Evolutionary conservation across 2,888 invertebrate species (phyloP), one percentile per base, ranked within the genome.

Genomic region (Machimus atricapillus): DNA sequence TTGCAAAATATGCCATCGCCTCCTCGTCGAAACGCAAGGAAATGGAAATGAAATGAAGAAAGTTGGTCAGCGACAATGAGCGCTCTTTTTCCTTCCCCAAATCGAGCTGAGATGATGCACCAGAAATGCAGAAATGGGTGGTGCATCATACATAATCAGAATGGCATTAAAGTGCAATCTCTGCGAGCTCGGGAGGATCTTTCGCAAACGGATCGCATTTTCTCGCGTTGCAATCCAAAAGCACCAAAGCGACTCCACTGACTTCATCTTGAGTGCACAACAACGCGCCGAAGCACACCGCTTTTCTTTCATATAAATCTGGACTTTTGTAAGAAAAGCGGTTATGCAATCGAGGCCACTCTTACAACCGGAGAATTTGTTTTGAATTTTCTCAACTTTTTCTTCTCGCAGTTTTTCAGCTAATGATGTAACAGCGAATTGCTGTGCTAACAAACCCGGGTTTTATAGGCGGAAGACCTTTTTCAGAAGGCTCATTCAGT

Each of bases 1-100:
- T 83, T 83, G 82, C 82, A 83, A 66, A 83, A 83, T n/a, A n/a
- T 40, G 58, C 34, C 31, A 82, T n/a, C 52, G 52, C 66, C 66
- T 27, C 5, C n/a, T 56, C 27, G 14, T 66, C 19, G 12, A 66
- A 12, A 66, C 6, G 23, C 23, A 27, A 27, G 66, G 66, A 66
- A 66, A 66, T 66, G 9, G 66, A 66, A 66, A 66, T 12, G 23
- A 66, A 66, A 40, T 37, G 40, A 83, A 66, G 82, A 83, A 66
- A 83, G 82, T 83, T 58, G 82, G 82, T 83, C 82, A 83, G 19
- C 40, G 82, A 31, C n/a, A 31, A 46, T 14, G 5, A 27, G 19
- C 23, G 19, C 37, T 23, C 16, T 37, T 40, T 40, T 40, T 77
- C 19, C 34, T 77, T n/a, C 37, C 77, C 77, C 37, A 37, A 77